phyloP scores from a whole-genome alignment of 2,888 invertebrate species.

The Dasypolia templi region DNA sequence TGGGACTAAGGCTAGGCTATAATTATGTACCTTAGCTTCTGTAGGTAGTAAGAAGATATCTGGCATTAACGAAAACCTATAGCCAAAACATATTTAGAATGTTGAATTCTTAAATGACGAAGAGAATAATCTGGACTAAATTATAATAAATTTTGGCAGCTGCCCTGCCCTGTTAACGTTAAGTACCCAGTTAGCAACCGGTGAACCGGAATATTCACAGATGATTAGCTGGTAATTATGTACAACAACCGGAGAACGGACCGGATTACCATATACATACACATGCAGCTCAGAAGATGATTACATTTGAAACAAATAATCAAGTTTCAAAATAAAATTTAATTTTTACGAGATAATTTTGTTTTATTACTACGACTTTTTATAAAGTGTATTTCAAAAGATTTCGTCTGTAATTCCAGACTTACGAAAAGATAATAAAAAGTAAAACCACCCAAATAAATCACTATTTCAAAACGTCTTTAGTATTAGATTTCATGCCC shows the following conservation, averaged over 20 bases:
- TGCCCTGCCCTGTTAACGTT: background rate
- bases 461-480: background rate
- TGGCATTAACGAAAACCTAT: too few species aligned
- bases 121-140: background rate
- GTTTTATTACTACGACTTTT: too few species aligned
- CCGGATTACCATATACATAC: conserved; percentile 10
- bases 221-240: conserved; percentile 74
- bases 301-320: too few species aligned
- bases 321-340: too few species aligned
- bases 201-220: conserved; percentile 61
- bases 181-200: too few species aligned
- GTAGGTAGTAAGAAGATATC: too few species aligned
- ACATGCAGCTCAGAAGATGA: too few species aligned
- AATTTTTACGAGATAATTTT: too few species aligned
- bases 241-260: conserved; percentile 58
- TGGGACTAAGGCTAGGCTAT: too few species aligned
- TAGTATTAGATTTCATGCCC: background rate
- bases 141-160: background rate
- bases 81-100: too few species aligned
- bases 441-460: background rate
- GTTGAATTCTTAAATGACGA: too few species aligned
- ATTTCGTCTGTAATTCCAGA: background rate
- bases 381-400: background rate
- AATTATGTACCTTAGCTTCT: too few species aligned
- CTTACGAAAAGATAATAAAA: background rate